Evolutionary conservation across 2,888 invertebrate genomes (phyloP).

Genomic region (Drosophila villosipedis): DNA sequence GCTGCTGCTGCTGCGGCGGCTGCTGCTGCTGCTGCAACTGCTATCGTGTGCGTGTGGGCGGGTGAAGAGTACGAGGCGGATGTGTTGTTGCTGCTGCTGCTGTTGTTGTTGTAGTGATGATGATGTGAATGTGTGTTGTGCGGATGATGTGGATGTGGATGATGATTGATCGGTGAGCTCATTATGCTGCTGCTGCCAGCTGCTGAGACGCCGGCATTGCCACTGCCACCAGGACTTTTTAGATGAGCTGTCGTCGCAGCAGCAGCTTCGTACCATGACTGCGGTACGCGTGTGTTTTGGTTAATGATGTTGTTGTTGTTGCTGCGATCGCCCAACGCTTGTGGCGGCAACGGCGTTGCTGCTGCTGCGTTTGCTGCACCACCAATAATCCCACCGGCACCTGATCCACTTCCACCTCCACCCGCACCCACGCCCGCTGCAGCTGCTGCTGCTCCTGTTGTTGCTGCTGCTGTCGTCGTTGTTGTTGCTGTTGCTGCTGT

Average conservation of each 20-base stretch:
- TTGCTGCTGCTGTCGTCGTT: constrained; percentile 38
- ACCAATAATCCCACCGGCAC: constrained; percentile 36
- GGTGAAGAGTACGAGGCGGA: constrained; percentile 80
- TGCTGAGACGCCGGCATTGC: constrained; percentile 83
- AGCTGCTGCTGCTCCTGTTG: constrained; percentile 32
- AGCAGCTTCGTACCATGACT: constrained; percentile 85
- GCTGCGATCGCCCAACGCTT: constrained; percentile 83
- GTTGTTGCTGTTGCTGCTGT: constrained; percentile 44
- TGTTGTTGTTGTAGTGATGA: constrained; percentile 51
- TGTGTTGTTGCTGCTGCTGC: constrained; percentile 58
- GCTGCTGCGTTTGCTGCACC: constrained; percentile 7
- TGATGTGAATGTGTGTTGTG: constrained; percentile 55
- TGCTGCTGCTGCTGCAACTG: constrained; percentile 57
- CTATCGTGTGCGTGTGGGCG: constrained; percentile 72
- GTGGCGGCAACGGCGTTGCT: constrained; percentile 63
- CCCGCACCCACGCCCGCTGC: constrained; percentile 51
- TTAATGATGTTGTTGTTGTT: constrained; percentile 78
- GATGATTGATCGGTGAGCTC: constrained; percentile 76
- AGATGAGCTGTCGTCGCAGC: constrained; percentile 82
- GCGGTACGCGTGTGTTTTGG: constrained; percentile 83
- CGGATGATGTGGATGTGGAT: constrained; percentile 52
- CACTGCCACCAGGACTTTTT: constrained; percentile 85
- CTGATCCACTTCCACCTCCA: constrained; percentile 36
- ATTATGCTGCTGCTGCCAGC: constrained; percentile 74
- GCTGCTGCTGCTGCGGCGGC: constrained; percentile 37